phyloP scores from a whole-genome alignment of 2,888 invertebrate species.

The Orgyia antiqua region DNA sequence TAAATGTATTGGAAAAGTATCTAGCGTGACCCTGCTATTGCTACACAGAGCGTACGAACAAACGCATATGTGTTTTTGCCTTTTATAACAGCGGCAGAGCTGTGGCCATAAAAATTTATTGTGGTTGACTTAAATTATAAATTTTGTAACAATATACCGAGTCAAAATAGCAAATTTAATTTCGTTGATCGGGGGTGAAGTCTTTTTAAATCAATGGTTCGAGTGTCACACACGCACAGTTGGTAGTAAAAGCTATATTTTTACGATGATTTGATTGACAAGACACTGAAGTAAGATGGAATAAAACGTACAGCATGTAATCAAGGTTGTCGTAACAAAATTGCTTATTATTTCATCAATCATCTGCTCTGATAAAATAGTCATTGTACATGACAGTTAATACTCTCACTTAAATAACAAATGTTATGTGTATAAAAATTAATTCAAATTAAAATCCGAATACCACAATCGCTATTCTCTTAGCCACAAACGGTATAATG shows the following conservation, averaged over 20 bases:
- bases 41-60: constrained; percentile 12
- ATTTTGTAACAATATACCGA: too few species aligned
- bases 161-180: too few species aligned
- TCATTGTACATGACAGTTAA: background rate
- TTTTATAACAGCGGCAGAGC: constrained; percentile 27
- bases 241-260: too few species aligned
- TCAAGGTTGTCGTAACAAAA: background rate
- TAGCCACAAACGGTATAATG: constrained; percentile 19
- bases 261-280: too few species aligned
- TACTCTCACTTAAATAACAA: background rate
- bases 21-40: constrained; percentile 18
- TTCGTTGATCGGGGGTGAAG: too few species aligned
- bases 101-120: constrained; percentile 10
- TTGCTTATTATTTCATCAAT: background rate
- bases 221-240: too few species aligned
- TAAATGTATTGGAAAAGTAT: constrained; percentile 27
- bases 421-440: background rate
- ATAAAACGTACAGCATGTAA: background rate
- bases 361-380: background rate
- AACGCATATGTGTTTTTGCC: constrained; percentile 25
- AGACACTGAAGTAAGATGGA: too few species aligned
- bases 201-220: too few species aligned
- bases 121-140: background rate
- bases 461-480: constrained; percentile 10
- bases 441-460: background rate